Percentiles rank a stretch among this genome's conserved stretches.
These are phyloP conservation scores for Alectoris magna DNA, from an alignment of 2,797 vertebrate species.

Conservation along the genomic window DNA sequence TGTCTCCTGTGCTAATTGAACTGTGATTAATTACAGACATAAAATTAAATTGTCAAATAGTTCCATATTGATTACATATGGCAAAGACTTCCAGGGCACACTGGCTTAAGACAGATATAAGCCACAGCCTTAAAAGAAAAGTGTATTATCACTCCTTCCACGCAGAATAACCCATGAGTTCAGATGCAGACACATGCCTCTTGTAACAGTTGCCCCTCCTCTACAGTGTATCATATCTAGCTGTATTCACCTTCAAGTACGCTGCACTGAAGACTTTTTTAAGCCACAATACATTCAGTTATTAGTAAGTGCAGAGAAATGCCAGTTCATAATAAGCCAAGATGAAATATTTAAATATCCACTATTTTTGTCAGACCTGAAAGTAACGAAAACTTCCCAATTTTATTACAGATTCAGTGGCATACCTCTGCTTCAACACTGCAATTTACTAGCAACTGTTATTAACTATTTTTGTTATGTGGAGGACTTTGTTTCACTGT, in stretches of 20 bases:
- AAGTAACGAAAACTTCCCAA: background rate
- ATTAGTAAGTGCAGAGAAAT: background rate
- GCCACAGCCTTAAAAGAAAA: background rate
- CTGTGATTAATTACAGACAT: background rate
- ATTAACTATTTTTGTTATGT: background rate
- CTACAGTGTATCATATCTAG: background rate
- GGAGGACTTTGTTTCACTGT: slow-evolving; percentile 13
- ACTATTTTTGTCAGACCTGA: background rate
- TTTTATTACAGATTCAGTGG: background rate
- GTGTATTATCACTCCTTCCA: background rate
- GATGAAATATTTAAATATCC: slow-evolving; percentile 28
- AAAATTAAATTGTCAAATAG: background rate
- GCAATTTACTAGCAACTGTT: background rate
- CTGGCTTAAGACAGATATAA: background rate
- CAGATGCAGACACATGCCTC: background rate
- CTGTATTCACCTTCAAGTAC: background rate
- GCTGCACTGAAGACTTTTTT: background rate
- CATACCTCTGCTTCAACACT: background rate
- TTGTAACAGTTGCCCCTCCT: background rate
- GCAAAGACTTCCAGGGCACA: background rate
- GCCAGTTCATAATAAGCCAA: background rate
- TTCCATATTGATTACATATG: background rate
- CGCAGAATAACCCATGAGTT: background rate
- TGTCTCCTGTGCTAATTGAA: background rate
- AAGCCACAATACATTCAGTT: background rate